Percentiles rank a stretch among this genome's conserved stretches.
phyloP scores from a whole-genome alignment of 2,113 vertebrate species.

The Bungarus multicinctus region DNA sequence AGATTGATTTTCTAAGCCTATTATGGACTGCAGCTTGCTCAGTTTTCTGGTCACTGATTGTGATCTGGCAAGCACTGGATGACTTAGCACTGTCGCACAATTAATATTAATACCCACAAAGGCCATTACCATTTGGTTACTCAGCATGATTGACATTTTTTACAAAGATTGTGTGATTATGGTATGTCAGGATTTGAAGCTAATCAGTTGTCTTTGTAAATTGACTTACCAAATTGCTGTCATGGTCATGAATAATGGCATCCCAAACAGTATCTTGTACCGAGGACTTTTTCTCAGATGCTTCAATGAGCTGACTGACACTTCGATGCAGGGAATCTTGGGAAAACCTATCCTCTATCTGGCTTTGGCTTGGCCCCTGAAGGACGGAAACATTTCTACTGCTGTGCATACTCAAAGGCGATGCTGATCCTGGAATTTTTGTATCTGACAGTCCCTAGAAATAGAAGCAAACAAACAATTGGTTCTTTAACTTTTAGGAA shows the following conservation, averaged over 20 bases:
- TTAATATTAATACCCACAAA: background rate
- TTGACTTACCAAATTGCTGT: constrained; percentile 80
- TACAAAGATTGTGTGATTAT: background rate
- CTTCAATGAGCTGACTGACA: constrained; percentile 83
- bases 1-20: background rate
- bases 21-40: background rate
- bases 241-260: constrained; percentile 76
- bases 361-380: constrained; percentile 74
- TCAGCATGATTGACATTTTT: background rate
- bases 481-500: background rate
- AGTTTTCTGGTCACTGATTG: background rate
- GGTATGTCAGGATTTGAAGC: background rate
- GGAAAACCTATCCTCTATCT: constrained; percentile 72
- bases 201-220: background rate
- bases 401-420: constrained; percentile 67
- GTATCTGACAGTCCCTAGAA: constrained; percentile 82
- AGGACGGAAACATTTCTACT: constrained; percentile 66
- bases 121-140: background rate
- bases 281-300: constrained; percentile 81
- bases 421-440: constrained; percentile 71
- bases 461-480: background rate
- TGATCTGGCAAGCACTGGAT: background rate
- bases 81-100: background rate
- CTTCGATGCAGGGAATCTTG: constrained; percentile 83
- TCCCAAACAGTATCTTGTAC: constrained; percentile 81